Evolutionary conservation across 2,113 vertebrate species (phyloP), one percentile per base, ranked within the genome.

Genomic region (Dolichotis patagonum): DNA sequence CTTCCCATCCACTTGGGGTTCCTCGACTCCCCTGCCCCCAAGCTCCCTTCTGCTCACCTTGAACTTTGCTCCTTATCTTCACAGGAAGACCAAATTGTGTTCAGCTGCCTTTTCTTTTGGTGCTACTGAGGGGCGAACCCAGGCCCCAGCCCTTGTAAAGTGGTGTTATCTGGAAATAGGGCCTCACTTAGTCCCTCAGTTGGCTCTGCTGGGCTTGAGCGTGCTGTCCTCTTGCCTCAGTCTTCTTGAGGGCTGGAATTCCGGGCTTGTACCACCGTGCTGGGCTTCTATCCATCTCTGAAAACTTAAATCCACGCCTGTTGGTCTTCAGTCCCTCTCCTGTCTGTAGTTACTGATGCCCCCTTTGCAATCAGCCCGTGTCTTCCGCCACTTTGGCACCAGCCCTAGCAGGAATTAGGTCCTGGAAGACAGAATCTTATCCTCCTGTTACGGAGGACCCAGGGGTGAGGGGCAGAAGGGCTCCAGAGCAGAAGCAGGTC

Each of bases 361-460:
- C 11, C 41, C 16, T 95, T 49, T 20, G 28, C 22, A 2, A 71
- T 28, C 63, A 20, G 35, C 28, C 30, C 30, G 8, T 19, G 41
- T 1, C 38, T 20, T 0, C 17, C 0, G 3, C 4, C 4, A 7
- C 13, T 62, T 41, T 49, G 52, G 41, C n/a, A 24, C 30, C 16
- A 30, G 7, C 16, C 9, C 30, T 88, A 49, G 10, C 28, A 24
- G 43, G 63, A 77, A 22, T 30, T 28, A 22, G 0, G 1, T 5
- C 4, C 43, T 24, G 0, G 10, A 43, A n/a, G 71, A 13, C 24
- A 11, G 46, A 73, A 13, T 32, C 3, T 46, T 16, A 6, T 19
- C 77, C 3, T 8, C 2, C 5, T 28, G 10, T 49, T 26, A 8
- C 11, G 38, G n/a, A 56, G 56, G 12, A 41, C 41, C 41, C 30